A percentile compares a stretch with the other conserved stretches of the same genome.
Evolutionary conservation across 2,113 vertebrate genomes (phyloP).

Genomic region (Macrotis lagotis): DNA sequence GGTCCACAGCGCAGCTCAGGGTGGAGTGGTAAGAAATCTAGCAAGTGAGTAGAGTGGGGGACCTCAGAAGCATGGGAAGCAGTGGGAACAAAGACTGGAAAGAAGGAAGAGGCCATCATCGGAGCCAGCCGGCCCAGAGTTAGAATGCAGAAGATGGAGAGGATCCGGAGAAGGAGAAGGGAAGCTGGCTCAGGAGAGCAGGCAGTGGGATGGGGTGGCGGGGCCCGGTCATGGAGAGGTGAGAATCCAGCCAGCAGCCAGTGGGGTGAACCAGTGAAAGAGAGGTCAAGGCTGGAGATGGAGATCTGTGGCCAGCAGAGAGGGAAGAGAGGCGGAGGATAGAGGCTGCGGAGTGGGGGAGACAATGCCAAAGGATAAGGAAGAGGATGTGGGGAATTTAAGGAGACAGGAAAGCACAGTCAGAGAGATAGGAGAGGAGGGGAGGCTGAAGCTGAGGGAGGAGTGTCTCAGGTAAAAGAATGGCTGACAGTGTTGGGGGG

Average conservation of each 20-base stretch:
- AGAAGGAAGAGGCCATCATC: not conserved
- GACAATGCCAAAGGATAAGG: not conserved
- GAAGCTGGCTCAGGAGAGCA: not conserved
- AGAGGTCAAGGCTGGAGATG: no score
- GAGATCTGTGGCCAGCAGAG: no score
- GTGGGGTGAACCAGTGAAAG: not conserved
- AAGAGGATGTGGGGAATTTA: not conserved
- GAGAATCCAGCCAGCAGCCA: not conserved
- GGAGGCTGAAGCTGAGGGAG: not conserved
- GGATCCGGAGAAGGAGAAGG: not conserved
- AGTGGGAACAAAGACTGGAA: not conserved
- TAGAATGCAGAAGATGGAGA: not conserved
- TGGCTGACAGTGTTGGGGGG: not conserved
- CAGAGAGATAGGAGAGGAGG: not conserved
- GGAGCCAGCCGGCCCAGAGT: not conserved
- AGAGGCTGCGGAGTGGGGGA: no score
- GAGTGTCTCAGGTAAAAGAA: not conserved
- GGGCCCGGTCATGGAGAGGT: not conserved
- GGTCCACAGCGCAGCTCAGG: not conserved
- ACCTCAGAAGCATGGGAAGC: not conserved
- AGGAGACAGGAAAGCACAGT: not conserved
- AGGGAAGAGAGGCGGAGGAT: not conserved
- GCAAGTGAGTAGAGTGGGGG: not conserved
- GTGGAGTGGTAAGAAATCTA: not conserved
- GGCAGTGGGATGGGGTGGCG: not conserved